Evolutionary conservation across 1,140 invertebrate species (phyloP), one percentile per base, ranked within the genome.

Genomic region (Nephila pilipes): DNA sequence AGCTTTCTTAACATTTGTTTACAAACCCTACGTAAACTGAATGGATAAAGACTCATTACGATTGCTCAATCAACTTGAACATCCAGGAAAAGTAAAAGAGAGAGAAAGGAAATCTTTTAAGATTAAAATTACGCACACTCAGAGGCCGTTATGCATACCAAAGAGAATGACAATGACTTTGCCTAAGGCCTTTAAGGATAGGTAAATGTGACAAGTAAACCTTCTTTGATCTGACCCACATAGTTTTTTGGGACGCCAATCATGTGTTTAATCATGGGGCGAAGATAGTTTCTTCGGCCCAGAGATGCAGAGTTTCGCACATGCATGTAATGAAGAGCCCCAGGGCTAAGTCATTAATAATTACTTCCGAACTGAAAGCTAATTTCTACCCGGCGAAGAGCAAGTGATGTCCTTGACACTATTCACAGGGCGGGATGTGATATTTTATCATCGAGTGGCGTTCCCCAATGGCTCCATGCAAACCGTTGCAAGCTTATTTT

Each of bases 321-420:
- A 57, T 60, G 38, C 29, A 29, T 18, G 22, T 60, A 57, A 55
- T 83, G 55, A 83, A 16, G 69, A 54, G n/a, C 38, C 75, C 79
- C 55, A 58, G 81, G 90, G 81, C 90, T 92, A 92, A 92, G 81
- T 85, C 80, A 85, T 92, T 92, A 85, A 92, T 92, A 92, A 92
- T 92, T 92, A 55, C 90, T 92, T 92, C 90, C 90, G 90, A 92
- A 92, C 80, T 83, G 58, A 58, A 90, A 90, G 90, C 90, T 92
- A 92, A 92, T 92, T 92, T 63, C 89, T 58, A 22, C 32, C 60
- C 57, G 22, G 18, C 79, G 32, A 38, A 69, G 79, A 58, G n/a
- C 58, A 57, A 69, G 80, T 69, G 57, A 29, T 69, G 90, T 10
- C 90, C 90, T 92, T 92, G 90, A 92, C 90, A 92, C 80, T 85